phyloP scores from a whole-genome alignment of 37 sponge, comb jelly and placozoan genomes.

The Cladorhizidae sp. region DNA sequence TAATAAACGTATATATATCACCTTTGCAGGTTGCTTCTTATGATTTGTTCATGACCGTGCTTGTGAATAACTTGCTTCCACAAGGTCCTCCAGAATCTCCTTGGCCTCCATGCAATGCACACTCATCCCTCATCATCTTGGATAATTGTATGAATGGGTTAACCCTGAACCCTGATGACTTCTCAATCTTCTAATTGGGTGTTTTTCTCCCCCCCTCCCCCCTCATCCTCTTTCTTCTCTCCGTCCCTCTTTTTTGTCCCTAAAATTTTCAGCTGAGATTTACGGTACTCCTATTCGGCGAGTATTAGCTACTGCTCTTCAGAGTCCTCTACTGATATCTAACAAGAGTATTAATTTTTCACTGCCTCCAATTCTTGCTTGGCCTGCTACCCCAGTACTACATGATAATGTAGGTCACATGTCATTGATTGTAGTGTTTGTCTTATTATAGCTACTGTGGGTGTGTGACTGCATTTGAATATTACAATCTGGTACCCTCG shows the following conservation, averaged over 20 bases:
- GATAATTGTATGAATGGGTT: not conserved
- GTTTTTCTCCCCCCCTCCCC: not conserved
- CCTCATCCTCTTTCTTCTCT: conserved; percentile 10
- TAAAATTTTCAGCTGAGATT: too few relatives aligned
- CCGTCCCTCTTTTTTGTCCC: not conserved
- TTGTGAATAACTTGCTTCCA: conserved; percentile 80
- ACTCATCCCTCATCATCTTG: conserved; percentile 3
- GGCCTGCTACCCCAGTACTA: conserved; percentile 3
- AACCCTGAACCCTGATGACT: too few relatives aligned
- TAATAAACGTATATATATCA: not conserved
- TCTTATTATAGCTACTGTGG: too few relatives aligned
- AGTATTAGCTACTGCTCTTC: conserved; percentile 79
- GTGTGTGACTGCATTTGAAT: too few relatives aligned
- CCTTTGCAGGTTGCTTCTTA: conserved; percentile 84
- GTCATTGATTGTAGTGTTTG: too few relatives aligned
- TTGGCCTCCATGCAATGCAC: conserved; percentile 75
- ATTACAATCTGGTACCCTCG: too few relatives aligned
- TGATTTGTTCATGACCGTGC: conserved; percentile 87
- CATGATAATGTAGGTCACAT: conserved; percentile 20
- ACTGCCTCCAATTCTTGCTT: not conserved
- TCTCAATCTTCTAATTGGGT: not conserved
- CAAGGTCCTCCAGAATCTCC: conserved; percentile 81
- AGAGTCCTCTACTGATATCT: conserved; percentile 57
- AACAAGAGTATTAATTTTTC: conserved; percentile 28
- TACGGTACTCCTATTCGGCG: conserved; percentile 67